Evolutionary conservation across 2,888 invertebrate species (phyloP), one percentile per base, ranked within the genome.

Genomic region (Drosophila pseudotakahashii): DNA sequence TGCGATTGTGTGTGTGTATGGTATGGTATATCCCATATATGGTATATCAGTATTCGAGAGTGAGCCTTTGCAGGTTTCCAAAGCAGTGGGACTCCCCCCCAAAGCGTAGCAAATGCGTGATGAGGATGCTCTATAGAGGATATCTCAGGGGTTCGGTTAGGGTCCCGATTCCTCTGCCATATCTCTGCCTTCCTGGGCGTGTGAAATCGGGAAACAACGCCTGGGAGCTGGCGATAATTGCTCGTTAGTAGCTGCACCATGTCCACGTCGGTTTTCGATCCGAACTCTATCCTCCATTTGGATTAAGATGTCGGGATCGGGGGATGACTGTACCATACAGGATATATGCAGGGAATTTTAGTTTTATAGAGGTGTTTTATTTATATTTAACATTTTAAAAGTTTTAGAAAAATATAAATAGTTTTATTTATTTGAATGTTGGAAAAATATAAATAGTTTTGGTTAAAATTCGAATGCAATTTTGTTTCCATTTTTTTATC

Each of bases 61-160:
- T 19, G 19, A 19, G 19, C 14, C 26, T 9, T 30, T 42, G 62
- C 61, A 70, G 54, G 63, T 71, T 44, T 45, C 37, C 37, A 14
- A 14, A 52, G 53, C 62, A 53, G 48, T 63, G 57, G 45, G 79
- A 89, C 89, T 89, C 85, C 89, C 84, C 82, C 76, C 90, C 84
- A 88, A 88, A 76, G 90, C 89, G 90, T 78, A 88, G 73, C 89
- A 34, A 90, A 90, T 90, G 41, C 73, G 32, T 72, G 73, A 71
- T 73, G 81, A 76, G 76, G 63, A 78, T 76, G 63, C 58, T 41
- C 54, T 70, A 66, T 55, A 58, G 63, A 75, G 52, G 68, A 74
- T 75, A 59, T 67, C 62, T 70, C 37, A 37, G 68, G 45, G 45
- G 26, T 14, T 47, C 14, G 30, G 30, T 30, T 30, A 30, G 30